Evolutionary conservation across 2,113 vertebrate genomes (phyloP).

Genomic region (Mirza zaza): DNA sequence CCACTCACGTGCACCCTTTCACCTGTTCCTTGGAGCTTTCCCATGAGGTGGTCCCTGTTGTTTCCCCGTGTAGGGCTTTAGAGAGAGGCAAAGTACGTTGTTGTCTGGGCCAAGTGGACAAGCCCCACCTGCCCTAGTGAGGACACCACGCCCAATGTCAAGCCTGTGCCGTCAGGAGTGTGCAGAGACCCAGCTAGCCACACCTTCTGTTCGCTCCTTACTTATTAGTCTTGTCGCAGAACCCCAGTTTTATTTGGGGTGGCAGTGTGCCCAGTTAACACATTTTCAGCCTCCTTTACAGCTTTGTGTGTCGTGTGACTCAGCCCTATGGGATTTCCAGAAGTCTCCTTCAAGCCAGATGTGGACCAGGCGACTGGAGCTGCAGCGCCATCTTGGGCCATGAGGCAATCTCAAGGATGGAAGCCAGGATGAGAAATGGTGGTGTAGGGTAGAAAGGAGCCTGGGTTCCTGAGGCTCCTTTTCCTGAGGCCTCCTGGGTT

Average conservation of each 20-base stretch:
- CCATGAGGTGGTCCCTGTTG: no score
- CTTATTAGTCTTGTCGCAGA: background rate
- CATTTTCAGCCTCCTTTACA: background rate
- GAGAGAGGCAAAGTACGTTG: no score
- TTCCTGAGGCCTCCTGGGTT: no score
- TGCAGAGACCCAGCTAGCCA: no score
- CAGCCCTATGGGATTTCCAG: background rate
- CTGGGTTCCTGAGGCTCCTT: background rate
- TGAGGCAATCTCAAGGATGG: background rate
- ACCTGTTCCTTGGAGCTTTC: no score
- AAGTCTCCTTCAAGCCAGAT: background rate
- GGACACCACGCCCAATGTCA: no score
- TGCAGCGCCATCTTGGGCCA: background rate
- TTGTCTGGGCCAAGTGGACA: no score
- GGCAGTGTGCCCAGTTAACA: background rate
- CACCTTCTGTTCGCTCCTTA: background rate
- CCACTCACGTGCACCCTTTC: no score
- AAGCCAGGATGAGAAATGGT: background rate
- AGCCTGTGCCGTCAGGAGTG: no score
- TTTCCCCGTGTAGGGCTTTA: no score
- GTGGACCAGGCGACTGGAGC: background rate
- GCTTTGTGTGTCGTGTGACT: background rate
- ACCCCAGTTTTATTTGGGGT: background rate
- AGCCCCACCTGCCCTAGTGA: no score
- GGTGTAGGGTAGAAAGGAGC: background rate